Evolutionary conservation across 2,888 invertebrate species (phyloP).

Genomic region (Dilophus febrilis): DNA sequence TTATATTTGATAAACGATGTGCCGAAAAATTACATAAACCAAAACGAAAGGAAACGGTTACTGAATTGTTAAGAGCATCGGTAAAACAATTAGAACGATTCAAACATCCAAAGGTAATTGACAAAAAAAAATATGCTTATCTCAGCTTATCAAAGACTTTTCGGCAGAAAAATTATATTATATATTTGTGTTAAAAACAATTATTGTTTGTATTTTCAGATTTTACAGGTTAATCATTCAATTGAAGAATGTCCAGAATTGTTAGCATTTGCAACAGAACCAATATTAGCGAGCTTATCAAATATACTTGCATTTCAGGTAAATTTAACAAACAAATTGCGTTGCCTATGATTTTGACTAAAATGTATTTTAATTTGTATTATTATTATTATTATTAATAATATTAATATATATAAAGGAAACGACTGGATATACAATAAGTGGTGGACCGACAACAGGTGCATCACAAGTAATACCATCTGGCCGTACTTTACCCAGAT

Average conservation of each 20-base stretch:
- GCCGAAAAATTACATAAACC: constrained; percentile 88
- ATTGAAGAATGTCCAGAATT: constrained; percentile 75
- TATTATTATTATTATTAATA: constrained; percentile 3
- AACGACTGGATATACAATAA: constrained; percentile 23
- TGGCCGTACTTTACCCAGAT: constrained; percentile 29
- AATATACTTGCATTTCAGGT: constrained; percentile 76
- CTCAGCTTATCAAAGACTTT: too few species aligned
- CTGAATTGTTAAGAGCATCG: constrained; percentile 68
- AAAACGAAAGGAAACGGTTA: constrained; percentile 77
- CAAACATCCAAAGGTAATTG: constrained; percentile 59
- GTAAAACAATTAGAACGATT: constrained; percentile 64
- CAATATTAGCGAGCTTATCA: constrained; percentile 73
- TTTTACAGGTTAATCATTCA: constrained; percentile 47
- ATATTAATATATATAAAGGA: constrained; percentile 18
- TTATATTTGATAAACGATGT: constrained; percentile 81
- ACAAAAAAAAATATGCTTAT: too few species aligned
- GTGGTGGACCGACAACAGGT: constrained; percentile 27
- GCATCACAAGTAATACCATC: constrained; percentile 29
- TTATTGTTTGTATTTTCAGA: constrained; percentile 20
- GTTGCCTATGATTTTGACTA: neutral
- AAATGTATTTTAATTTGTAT: constrained; percentile 1
- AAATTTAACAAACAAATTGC: too few species aligned
- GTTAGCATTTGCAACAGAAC: constrained; percentile 87
- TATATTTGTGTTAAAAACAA: too few species aligned
- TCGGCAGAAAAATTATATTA: too few species aligned